These are phyloP conservation scores for Argyresthia albistria DNA, from an alignment of 2,888 invertebrate species.

Conservation along the genomic window DNA sequence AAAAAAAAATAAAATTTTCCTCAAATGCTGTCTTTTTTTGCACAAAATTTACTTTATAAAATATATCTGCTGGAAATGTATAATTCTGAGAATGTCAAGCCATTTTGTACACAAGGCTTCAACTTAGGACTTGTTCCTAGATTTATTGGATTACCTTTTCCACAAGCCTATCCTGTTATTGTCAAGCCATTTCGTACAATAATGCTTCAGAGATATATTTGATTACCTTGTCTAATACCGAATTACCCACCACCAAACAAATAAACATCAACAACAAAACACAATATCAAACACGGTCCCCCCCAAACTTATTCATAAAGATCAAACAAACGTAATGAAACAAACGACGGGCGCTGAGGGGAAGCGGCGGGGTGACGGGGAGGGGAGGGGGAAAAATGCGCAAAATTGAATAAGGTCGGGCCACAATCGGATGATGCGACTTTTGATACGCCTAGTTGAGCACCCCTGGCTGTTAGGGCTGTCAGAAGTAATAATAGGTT, in stretches of 20 bases:
- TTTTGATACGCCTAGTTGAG: slow-evolving; percentile 27
- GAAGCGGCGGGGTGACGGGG: slow-evolving; percentile 1
- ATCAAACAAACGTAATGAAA: slow-evolving; percentile 1
- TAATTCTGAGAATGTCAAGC: no score
- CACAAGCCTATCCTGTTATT: no score
- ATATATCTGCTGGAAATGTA: no score
- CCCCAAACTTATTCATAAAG: slow-evolving; percentile 2
- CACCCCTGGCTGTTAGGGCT: slow-evolving; percentile 29
- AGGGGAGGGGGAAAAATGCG: slow-evolving; percentile 21
- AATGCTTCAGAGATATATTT: no score
- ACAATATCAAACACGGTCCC: background rate
- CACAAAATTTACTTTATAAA: no score
- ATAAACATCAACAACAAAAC: background rate
- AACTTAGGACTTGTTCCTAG: no score
- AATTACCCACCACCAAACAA: background rate
- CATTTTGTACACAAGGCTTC: no score
- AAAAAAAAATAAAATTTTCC: no score
- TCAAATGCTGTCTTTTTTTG: no score
- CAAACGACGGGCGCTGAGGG: slow-evolving; percentile 5
- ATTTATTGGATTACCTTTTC: no score
- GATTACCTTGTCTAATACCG: background rate
- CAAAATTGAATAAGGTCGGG: slow-evolving; percentile 19
- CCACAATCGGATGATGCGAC: slow-evolving; percentile 56
- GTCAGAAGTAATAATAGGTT: slow-evolving; percentile 9
- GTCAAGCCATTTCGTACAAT: no score